These are phyloP conservation scores for Oncorhynchus clarkii DNA, from an alignment of 2,113 vertebrate species.

Conservation along the genomic window DNA sequence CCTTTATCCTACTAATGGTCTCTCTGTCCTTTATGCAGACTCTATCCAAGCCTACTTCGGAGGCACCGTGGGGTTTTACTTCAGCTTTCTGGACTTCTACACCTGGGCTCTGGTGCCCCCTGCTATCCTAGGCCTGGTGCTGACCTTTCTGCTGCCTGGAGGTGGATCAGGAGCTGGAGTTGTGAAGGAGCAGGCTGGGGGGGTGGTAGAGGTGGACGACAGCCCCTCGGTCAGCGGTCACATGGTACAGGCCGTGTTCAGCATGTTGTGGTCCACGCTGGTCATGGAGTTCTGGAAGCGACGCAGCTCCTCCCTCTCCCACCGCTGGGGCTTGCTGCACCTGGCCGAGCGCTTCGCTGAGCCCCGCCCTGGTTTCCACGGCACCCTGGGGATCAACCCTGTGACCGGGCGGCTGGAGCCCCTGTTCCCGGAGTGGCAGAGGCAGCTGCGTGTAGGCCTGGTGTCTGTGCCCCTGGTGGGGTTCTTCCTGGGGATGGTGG, in stretches of 20 bases:
- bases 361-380: conserved; percentile 73
- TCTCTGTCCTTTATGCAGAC: conserved; percentile 60
- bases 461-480: conserved; percentile 74
- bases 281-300: conserved; percentile 81
- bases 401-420: conserved; percentile 74
- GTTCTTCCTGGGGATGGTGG: conserved; percentile 72
- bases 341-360: conserved; percentile 73
- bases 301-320: conserved; percentile 68
- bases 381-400: conserved; percentile 69
- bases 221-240: conserved; percentile 60
- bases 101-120: conserved; percentile 76
- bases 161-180: conserved; percentile 50
- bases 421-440: conserved; percentile 73
- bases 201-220: not conserved
- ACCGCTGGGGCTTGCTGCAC: conserved; percentile 73
- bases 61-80: conserved; percentile 74
- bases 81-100: conserved; percentile 82
- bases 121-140: conserved; percentile 64
- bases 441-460: conserved; percentile 67
- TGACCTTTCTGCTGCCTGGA: conserved; percentile 61
- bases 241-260: conserved; percentile 76
- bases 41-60: conserved; percentile 76
- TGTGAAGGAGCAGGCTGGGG: conserved; percentile 44
- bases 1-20: not conserved
- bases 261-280: conserved; percentile 80